phyloP scores from a whole-genome alignment of 2,888 invertebrate genomes.

The Cataglyphis cursor region DNA sequence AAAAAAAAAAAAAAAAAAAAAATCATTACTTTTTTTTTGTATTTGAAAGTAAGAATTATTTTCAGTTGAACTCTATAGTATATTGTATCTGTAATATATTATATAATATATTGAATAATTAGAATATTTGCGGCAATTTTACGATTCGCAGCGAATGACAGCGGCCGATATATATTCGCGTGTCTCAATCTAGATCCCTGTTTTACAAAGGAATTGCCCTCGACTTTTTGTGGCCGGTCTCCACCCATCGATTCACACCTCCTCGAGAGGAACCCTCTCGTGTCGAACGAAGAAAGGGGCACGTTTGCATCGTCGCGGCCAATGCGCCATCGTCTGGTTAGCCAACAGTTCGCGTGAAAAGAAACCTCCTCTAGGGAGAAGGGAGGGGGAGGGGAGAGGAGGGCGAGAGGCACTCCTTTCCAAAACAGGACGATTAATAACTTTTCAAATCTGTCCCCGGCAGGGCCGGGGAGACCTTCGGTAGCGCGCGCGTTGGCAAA shows the following conservation, averaged over 20 bases:
- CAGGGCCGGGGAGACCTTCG: constrained; percentile 79
- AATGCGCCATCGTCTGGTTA: constrained; percentile 68
- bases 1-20: neutral
- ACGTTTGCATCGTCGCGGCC: constrained; percentile 46
- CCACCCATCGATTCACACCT: constrained; percentile 72
- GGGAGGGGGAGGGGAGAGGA: neutral
- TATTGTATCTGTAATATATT: neutral
- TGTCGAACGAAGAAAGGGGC: constrained; percentile 60
- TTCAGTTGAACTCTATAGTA: too few species aligned
- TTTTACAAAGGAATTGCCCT: constrained; percentile 20
- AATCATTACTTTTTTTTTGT: neutral
- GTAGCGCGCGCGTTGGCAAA: constrained; percentile 84
- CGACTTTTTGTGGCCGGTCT: constrained; percentile 48
- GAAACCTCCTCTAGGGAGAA: constrained; percentile 37
- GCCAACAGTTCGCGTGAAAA: constrained; percentile 57
- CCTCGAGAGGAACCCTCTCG: constrained; percentile 57
- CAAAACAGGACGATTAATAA: constrained; percentile 85
- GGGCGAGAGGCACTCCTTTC: constrained; percentile 65
- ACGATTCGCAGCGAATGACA: constrained; percentile 12
- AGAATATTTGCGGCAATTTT: neutral
- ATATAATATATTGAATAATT: neutral
- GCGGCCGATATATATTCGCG: neutral
- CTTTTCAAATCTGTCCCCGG: constrained; percentile 85
- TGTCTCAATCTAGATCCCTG: constrained; percentile 29
- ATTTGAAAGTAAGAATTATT: too few species aligned